Percentiles rank a stretch among this genome's conserved stretches.
phyloP scores from a whole-genome alignment of 2,888 invertebrate genomes.

The Trichopoda pennipes region DNA sequence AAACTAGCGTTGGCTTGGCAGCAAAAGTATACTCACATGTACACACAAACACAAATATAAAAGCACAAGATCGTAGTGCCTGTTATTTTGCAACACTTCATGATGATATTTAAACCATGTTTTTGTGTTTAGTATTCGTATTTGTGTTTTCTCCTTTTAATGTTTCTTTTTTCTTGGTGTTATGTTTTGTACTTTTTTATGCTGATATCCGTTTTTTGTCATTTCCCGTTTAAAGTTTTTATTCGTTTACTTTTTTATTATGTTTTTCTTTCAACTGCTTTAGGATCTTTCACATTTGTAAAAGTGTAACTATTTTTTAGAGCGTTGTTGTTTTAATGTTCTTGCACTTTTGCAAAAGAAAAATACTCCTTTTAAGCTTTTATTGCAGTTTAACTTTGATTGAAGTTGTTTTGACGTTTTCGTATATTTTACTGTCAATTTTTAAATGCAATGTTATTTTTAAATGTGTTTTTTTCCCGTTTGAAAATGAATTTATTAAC shows the following conservation, averaged over 20 bases:
- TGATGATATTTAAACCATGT: slow-evolving; percentile 43
- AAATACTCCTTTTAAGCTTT: slow-evolving; percentile 48
- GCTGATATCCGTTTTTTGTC: not conserved
- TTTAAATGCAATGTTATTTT: slow-evolving; percentile 62
- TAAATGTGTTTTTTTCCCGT: slow-evolving; percentile 16
- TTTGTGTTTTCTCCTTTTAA: not conserved
- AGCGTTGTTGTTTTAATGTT: slow-evolving; percentile 37
- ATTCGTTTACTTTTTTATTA: slow-evolving; percentile 29
- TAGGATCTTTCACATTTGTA: slow-evolving; percentile 47
- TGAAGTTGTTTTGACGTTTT: slow-evolving; percentile 68
- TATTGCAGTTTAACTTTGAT: slow-evolving; percentile 68
- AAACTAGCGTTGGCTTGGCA: slow-evolving; percentile 31
- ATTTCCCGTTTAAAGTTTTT: slow-evolving; percentile 43
- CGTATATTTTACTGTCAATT: slow-evolving; percentile 66
- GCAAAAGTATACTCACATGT: not conserved
- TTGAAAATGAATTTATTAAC: not conserved
- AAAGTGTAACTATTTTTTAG: slow-evolving; percentile 37
- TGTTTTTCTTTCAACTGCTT: slow-evolving; percentile 18
- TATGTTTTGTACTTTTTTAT: slow-evolving; percentile 16
- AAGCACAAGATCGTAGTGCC: not conserved
- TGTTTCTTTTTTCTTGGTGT: slow-evolving; percentile 3
- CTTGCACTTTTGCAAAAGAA: slow-evolving; percentile 23
- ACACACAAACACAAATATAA: not conserved
- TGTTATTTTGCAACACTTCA: slow-evolving; percentile 27
- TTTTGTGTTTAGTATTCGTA: slow-evolving; percentile 16